These are phyloP conservation scores for Camelus dromedarius DNA, from an alignment of 2,113 vertebrate species.

Conservation along the genomic window DNA sequence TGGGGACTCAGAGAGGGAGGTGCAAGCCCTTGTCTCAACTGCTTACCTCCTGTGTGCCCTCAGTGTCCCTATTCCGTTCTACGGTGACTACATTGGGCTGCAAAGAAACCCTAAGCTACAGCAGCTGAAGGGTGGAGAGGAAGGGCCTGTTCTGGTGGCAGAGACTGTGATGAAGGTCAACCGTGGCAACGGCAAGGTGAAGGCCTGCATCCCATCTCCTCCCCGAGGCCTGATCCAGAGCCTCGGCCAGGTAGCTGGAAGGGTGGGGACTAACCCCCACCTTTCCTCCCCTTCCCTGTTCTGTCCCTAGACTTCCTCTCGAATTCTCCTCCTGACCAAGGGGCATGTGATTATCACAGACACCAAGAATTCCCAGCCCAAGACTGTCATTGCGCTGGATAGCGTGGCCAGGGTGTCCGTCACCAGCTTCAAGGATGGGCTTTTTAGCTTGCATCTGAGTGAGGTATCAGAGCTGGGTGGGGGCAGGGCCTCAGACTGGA, in stretches of 20 bases:
- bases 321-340: constrained; percentile 88
- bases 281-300: background rate
- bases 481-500: background rate
- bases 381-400: constrained; percentile 82
- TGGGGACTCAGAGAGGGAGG: background rate
- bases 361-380: constrained; percentile 85
- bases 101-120: constrained; percentile 87
- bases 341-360: constrained; percentile 86
- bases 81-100: constrained; percentile 86
- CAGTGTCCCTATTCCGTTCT: constrained; percentile 88
- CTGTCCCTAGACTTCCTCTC: constrained; percentile 79
- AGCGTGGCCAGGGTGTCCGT: constrained; percentile 84
- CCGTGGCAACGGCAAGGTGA: constrained; percentile 88
- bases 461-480: constrained; percentile 79
- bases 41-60: rapidly evolving
- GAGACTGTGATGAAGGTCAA: constrained; percentile 88
- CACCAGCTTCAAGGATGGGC: constrained; percentile 86
- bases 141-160: constrained; percentile 87
- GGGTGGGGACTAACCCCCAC: background rate
- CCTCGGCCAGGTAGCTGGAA: background rate
- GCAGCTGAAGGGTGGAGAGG: constrained; percentile 80
- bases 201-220: rapidly evolving
- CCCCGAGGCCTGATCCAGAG: background rate
- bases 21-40: background rate
- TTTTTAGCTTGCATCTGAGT: constrained; percentile 87